Conservation (phyloP, 2,113 vertebrate species). For the Laticauda laticaudata region DNA sequence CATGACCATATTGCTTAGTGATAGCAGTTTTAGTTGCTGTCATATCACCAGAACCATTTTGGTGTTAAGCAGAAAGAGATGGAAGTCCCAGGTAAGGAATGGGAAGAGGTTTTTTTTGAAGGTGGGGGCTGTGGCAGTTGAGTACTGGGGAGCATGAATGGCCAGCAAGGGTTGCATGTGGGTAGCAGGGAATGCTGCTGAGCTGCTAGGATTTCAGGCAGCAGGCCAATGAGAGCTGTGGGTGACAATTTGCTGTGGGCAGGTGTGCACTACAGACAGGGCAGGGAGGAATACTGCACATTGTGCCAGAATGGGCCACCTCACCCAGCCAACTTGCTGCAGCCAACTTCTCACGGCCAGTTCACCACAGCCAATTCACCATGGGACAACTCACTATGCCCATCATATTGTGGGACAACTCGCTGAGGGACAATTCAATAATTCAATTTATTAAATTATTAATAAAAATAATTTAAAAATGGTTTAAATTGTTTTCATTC, state of each 20-base stretch:
- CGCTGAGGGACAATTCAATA: not conserved
- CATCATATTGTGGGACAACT: not conserved
- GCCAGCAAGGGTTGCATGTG: not conserved
- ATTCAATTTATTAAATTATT: not conserved
- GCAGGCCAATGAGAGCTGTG: not conserved
- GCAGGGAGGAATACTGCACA: not conserved
- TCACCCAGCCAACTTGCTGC: not conserved
- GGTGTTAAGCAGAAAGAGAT: not conserved
- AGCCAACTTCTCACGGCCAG: not conserved
- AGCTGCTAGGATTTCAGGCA: not conserved
- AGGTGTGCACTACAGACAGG: not conserved
- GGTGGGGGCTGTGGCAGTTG: not conserved
- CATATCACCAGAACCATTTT: not conserved
- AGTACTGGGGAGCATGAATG: not conserved
- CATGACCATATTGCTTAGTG: not conserved
- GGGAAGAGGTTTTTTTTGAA: not conserved
- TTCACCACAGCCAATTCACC: not conserved
- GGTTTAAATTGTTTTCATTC: not conserved
- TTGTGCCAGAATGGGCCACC: not conserved
- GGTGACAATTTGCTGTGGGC: not conserved
- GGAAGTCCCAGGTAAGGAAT: not conserved
- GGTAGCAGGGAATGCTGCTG: not conserved
- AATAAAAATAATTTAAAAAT: not conserved
- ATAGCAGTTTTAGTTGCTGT: not conserved
- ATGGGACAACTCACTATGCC: not conserved